Base-by-base conservation (phyloP, 1,140 invertebrate species). In the Formica selysi region DNA sequence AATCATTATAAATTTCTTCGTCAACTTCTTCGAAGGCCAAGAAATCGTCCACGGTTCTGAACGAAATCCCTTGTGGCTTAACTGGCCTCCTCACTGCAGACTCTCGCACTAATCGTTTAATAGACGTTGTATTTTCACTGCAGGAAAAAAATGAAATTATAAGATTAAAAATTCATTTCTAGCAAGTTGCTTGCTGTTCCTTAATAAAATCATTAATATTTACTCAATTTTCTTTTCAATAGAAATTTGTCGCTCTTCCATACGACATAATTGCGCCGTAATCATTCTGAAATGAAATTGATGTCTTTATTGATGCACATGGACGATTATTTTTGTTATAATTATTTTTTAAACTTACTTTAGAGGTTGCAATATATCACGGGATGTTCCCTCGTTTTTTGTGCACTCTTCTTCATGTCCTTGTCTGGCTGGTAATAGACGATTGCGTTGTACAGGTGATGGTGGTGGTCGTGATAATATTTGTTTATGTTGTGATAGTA, bases 161-260 rank as follows among this genome's bases (percentile, higher is more conserved):
- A 19, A 19, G 1, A 65, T 65, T 65, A 65, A 65, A 65, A 65
- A 65, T 64, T 64, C 0, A 19, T 32, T 64, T 61, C 26, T 61
- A n/a, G 8, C 38, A 65, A 38, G 62, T 65, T 65, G 16, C 62
- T 65, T 38, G 62, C 32, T 38, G 4, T 65, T 62, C 11, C 26
- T 62, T n/a, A 38, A 6, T 65, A n/a, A 65, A 65, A n/a, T 65
- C 7, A n/a, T 65, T 65, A 65, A 65, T 65, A 65, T 19, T 65
- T 64, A 64, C 61, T 64, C 61, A 3, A 11, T 64, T 64, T 64
- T 64, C 0, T 64, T 32, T 64, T 64, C 32, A 11, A 65, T 65
- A 2, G 16, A 65, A 36, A 65, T 65, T 65, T 65, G 62, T 65
- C 62, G 32, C 32, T 38, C 11, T 65, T 36, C 62, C 32, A 65